Evolutionary conservation across 2,888 invertebrate species (phyloP).

Genomic region (Orthonychiurus folsomi): DNA sequence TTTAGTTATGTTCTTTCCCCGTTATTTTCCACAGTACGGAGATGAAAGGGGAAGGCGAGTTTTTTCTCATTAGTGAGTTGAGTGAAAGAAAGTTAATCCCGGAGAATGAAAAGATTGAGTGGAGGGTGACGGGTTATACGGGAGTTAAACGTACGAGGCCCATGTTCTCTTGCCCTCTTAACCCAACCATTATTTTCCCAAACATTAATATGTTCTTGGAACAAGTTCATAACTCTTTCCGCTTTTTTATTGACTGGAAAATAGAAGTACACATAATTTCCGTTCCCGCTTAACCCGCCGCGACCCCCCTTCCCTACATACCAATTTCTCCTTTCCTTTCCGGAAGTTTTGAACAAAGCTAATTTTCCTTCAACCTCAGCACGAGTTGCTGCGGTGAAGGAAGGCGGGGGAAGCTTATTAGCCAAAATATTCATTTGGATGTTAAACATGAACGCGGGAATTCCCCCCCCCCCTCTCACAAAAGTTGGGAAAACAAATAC

Average conservation of each 20-base stretch:
- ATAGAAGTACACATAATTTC: neutral
- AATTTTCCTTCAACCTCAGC: too few species aligned
- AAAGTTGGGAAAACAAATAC: too few species aligned
- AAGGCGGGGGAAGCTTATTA: too few species aligned
- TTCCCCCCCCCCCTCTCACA: too few species aligned
- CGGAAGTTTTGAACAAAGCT: too few species aligned
- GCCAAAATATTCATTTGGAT: neutral
- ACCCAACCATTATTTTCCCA: constrained; percentile 11
- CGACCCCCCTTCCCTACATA: too few species aligned
- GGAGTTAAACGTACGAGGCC: too few species aligned
- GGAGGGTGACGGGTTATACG: neutral
- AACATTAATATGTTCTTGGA: neutral
- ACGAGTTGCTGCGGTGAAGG: too few species aligned
- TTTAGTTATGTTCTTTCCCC: too few species aligned
- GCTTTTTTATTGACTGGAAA: constrained; percentile 4
- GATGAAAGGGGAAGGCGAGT: neutral
- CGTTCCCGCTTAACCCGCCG: too few species aligned
- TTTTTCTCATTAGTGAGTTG: neutral
- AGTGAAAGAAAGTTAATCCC: constrained; percentile 1
- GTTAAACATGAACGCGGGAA: neutral
- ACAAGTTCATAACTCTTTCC: constrained; percentile 13
- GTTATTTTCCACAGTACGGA: neutral
- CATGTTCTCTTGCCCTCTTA: too few species aligned
- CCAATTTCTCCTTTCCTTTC: too few species aligned
- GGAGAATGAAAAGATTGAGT: neutral